Evolutionary conservation across 2,888 invertebrate species (phyloP).

Genomic region (Papilio protenor): DNA sequence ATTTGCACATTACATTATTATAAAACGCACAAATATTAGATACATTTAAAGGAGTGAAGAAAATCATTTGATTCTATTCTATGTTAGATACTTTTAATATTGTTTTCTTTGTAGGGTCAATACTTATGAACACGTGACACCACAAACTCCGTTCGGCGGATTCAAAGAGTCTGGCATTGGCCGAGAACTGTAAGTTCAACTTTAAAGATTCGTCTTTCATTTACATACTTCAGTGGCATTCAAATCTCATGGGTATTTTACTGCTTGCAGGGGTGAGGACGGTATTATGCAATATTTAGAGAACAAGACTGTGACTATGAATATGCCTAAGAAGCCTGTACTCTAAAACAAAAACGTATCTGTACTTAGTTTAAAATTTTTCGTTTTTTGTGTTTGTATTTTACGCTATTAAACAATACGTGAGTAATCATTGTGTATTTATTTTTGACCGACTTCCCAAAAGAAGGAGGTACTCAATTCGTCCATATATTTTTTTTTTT

Average conservation of each 20-base stretch:
- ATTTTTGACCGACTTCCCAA: too few species aligned
- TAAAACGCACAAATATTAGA: too few species aligned
- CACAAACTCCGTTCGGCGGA: slow-evolving; percentile 95
- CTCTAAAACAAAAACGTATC: slow-evolving; percentile 55
- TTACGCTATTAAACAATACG: background rate
- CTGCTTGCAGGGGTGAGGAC: slow-evolving; percentile 88
- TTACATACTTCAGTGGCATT: background rate
- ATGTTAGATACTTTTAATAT: background rate
- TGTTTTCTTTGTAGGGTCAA: slow-evolving; percentile 85
- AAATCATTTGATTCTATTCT: too few species aligned
- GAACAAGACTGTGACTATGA: slow-evolving; percentile 89
- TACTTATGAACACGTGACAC: slow-evolving; percentile 87
- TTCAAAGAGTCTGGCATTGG: slow-evolving; percentile 95
- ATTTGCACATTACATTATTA: too few species aligned
- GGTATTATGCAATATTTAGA: slow-evolving; percentile 91
- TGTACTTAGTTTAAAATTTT: background rate
- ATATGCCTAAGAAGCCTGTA: slow-evolving; percentile 83
- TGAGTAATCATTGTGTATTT: background rate
- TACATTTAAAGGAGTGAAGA: too few species aligned
- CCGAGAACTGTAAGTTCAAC: slow-evolving; percentile 86
- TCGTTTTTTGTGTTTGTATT: background rate
- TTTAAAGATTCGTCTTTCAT: background rate
- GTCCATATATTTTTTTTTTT: too few species aligned
- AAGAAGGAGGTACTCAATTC: too few species aligned
- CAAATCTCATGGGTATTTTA: background rate